Conservation (phyloP, 1,140 invertebrate genomes). For the Grapholita molesta region DNA sequence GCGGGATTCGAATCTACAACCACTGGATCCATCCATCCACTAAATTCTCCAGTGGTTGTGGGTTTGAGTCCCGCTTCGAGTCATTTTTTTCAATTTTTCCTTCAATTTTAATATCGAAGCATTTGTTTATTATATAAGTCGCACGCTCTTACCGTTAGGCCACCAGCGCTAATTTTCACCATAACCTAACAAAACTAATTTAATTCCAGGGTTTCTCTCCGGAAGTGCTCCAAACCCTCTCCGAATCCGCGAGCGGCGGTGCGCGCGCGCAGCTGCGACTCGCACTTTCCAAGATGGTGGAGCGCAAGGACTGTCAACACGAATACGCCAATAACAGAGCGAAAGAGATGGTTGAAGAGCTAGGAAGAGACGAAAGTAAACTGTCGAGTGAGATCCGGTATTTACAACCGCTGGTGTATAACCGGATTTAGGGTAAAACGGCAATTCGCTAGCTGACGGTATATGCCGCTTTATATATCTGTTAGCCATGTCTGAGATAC, state of each 20-base stretch:
- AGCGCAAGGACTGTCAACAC: conserved; percentile 71
- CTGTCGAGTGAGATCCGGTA: conserved; percentile 74
- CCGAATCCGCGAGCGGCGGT: conserved; percentile 67
- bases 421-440: conserved; percentile 6
- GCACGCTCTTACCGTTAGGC: no score
- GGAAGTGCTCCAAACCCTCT: conserved; percentile 66
- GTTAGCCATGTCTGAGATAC: no score
- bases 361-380: conserved; percentile 72
- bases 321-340: conserved; percentile 77
- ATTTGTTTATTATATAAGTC: no score
- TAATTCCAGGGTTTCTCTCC: conserved; percentile 76
- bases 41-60: no score
- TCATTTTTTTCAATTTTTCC: no score
- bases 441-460: no score
- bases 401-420: conserved; percentile 65
- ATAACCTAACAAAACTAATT: neutral
- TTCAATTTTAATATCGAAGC: no score
- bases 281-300: conserved; percentile 74
- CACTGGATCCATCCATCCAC: no score
- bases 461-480: no score
- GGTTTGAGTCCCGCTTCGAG: no score
- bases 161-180: no score
- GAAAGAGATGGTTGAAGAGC: conserved; percentile 70
- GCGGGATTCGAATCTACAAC: no score
- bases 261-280: conserved; percentile 72